Base-by-base conservation (phyloP, 2,797 vertebrate species). In the Sebastes flavidus region DNA sequence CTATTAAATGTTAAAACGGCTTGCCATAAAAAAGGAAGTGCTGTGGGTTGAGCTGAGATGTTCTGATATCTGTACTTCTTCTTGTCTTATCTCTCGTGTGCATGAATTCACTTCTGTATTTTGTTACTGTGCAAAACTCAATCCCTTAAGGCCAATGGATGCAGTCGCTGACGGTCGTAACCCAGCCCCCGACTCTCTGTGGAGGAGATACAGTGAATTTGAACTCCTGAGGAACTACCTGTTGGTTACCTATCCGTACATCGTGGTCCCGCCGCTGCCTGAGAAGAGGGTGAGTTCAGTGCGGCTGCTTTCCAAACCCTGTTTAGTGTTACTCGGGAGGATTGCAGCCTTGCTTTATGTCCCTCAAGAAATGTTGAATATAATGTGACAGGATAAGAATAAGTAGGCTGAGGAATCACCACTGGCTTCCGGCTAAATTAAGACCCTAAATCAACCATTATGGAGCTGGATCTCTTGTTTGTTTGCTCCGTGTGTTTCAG, bases 131-230 rank as follows among this genome's bases (percentile, higher is more conserved):
- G 16, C 20, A 27, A 25, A 52, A 8, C 42, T 63, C 1, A 5
- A 4, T 85, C 75, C 92, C 89, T 65, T 66, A 25, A 99, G 97
- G 90, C 93, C 96, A 5, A 91, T 97, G 88, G 97, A 98, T 63
- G 92, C 94, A 5, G 90, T 95, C 2, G 79, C 79, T 0, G 98
- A 98, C 29, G 97, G 96, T 18, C 96, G 95, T 1, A 97, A 94
- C 66, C 93, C 94, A 8, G 96, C 97, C 5, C 97, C 97, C 10
- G 97, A 99, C 71, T 97, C 97, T 4, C 90, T 99, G 49, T 99
- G 98, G 98, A 96, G 98, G 79, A 95, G 98, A 55, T 99, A 99
- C 91, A 99, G 98, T 88, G 98, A 99, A 89, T 99, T 99, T 86
- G 98, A 99, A 78, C 91, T 99, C 80, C 77, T 99, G 86, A 93